Percentiles rank a stretch among this genome's conserved stretches.
Evolutionary conservation across 2,888 invertebrate genomes (phyloP).

Genomic region (Megastigmus dorsalis): DNA sequence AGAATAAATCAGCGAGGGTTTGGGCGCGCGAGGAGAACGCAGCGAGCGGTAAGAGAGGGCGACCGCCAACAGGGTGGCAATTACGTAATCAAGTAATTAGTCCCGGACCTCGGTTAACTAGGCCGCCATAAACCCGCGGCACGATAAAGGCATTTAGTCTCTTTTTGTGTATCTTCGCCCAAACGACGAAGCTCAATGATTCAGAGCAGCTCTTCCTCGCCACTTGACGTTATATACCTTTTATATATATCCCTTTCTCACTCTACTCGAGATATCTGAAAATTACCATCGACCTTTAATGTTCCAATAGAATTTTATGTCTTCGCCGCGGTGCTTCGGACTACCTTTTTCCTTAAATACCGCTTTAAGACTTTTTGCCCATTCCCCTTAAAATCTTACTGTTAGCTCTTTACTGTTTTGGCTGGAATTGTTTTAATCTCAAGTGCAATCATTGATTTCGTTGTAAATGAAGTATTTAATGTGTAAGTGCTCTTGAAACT

Average conservation of each 20-base stretch:
- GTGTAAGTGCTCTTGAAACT: too few species aligned
- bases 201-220: not conserved
- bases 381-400: too few species aligned
- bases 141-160: constrained; percentile 57
- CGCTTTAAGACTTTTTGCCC: too few species aligned
- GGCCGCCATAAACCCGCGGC: constrained; percentile 60
- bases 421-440: too few species aligned
- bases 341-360: too few species aligned
- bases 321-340: not conserved
- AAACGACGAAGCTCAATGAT: constrained; percentile 19
- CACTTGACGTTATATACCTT: constrained; percentile 4
- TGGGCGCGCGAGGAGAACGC: constrained; percentile 55
- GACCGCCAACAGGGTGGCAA: constrained; percentile 66
- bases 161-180: constrained; percentile 29
- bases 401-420: too few species aligned
- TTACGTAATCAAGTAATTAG: constrained; percentile 73
- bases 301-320: not conserved
- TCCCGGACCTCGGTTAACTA: constrained; percentile 70
- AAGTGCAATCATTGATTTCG: too few species aligned
- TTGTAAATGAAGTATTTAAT: too few species aligned
- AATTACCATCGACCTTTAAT: not conserved
- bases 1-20: constrained; percentile 65
- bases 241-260: constrained; percentile 23
- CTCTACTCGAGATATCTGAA: constrained; percentile 18
- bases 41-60: constrained; percentile 46